Percentiles rank a stretch among this genome's conserved stretches.
phyloP scores from a whole-genome alignment of 2,797 vertebrate species.

The Protosalanx chinensis region DNA sequence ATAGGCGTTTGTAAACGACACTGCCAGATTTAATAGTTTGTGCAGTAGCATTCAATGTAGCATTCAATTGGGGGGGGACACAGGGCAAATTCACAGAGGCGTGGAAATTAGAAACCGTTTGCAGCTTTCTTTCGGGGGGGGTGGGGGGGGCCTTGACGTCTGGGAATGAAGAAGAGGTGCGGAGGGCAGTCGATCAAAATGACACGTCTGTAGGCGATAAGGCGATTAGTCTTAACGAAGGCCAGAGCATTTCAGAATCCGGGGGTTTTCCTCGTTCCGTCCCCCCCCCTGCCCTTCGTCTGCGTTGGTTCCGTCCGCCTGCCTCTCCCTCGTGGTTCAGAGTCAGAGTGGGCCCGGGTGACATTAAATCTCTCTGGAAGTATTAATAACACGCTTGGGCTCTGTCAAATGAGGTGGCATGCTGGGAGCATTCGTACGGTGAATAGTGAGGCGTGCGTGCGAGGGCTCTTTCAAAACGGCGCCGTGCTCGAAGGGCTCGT shows the following conservation, averaged over 20 bases:
- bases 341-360: constrained; percentile 44
- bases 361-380: constrained; percentile 49
- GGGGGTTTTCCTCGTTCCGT: constrained; percentile 6
- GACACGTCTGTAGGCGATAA: constrained; percentile 52
- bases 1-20: constrained; percentile 65
- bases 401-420: constrained; percentile 22
- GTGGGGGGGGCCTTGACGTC: constrained; percentile 50
- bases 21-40: constrained; percentile 22
- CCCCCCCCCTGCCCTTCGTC: constrained; percentile 24
- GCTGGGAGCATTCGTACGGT: constrained; percentile 47
- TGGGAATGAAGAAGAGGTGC: constrained; percentile 50
- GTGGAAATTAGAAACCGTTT: constrained; percentile 32
- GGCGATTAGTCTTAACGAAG: constrained; percentile 66
- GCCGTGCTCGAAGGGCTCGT: constrained; percentile 31
- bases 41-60: constrained; percentile 31
- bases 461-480: constrained; percentile 40
- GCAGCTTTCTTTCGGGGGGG: constrained; percentile 34
- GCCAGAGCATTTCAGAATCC: too few relatives aligned
- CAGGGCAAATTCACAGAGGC: constrained; percentile 36
- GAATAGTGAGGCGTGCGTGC: constrained; percentile 29
- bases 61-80: neutral
- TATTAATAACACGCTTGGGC: constrained; percentile 51
- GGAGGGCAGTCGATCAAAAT: constrained; percentile 54
- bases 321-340: constrained; percentile 36
- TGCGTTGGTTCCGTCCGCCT: constrained; percentile 4